These are phyloP conservation scores for Torymus tubicola DNA, from an alignment of 2,888 invertebrate species.

Conservation along the genomic window DNA sequence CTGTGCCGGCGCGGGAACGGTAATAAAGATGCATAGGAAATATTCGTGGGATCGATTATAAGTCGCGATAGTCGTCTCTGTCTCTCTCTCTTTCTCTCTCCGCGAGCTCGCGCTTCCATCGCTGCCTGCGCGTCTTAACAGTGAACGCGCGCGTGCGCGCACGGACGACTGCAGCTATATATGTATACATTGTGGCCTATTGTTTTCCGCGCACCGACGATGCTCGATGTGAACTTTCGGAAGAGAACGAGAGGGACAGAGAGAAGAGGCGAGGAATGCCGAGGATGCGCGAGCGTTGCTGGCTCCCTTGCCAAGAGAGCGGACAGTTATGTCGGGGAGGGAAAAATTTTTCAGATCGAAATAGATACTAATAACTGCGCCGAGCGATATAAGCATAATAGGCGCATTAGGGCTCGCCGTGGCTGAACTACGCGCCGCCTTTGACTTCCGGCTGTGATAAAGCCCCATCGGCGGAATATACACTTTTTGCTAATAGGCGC, in stretches of 20 bases:
- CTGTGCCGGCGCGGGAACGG: slow-evolving; percentile 15
- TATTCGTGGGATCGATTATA: slow-evolving; percentile 57
- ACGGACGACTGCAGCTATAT: neutral
- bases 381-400: neutral
- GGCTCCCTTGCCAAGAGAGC: too few relatives aligned
- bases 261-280: neutral
- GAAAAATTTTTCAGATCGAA: slow-evolving; percentile 8
- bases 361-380: slow-evolving; percentile 12
- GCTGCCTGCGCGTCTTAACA: slow-evolving; percentile 9
- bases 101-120: slow-evolving; percentile 20
- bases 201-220: neutral
- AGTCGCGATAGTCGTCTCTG: slow-evolving; percentile 41
- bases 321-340: slow-evolving; percentile 25
- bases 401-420: too few relatives aligned
- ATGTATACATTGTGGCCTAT: slow-evolving; percentile 13
- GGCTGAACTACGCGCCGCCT: too few relatives aligned
- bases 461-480: too few relatives aligned
- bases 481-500: too few relatives aligned
- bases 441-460: too few relatives aligned
- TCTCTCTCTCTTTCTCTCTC: too few relatives aligned
- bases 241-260: neutral
- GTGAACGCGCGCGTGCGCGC: neutral
- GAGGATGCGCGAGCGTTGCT: neutral
- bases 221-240: slow-evolving; percentile 34
- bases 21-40: slow-evolving; percentile 51